Evolutionary conservation across 2,797 vertebrate species (phyloP).

Genomic region (Menidia menidia): DNA sequence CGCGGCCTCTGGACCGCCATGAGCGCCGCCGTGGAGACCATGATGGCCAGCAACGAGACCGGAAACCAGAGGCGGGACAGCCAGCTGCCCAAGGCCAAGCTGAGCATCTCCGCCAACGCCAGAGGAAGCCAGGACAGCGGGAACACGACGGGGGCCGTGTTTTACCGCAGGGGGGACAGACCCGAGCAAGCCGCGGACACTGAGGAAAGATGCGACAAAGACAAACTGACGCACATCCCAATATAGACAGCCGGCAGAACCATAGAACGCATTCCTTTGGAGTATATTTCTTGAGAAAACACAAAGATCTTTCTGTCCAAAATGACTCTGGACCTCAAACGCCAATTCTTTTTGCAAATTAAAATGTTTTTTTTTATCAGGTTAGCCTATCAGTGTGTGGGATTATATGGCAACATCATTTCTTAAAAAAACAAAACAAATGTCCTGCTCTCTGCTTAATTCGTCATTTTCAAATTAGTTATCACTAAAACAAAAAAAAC

Average conservation of each 20-base stretch:
- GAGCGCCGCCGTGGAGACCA: constrained; percentile 57
- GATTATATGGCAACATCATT: neutral
- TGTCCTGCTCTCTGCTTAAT: neutral
- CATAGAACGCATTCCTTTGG: neutral
- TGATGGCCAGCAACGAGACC: constrained; percentile 59
- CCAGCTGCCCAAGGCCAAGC: constrained; percentile 29
- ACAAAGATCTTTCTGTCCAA: neutral
- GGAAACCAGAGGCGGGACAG: constrained; percentile 47
- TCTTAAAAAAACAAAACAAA: too few species aligned
- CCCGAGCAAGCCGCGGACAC: constrained; percentile 55
- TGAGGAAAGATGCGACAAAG: constrained; percentile 14
- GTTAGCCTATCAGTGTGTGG: neutral
- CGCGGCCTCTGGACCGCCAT: constrained; percentile 55
- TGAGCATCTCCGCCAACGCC: constrained; percentile 40
- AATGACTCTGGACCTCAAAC: neutral
- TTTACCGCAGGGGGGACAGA: constrained; percentile 44
- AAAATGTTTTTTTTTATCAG: neutral
- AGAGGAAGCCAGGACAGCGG: constrained; percentile 68
- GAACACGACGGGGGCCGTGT: constrained; percentile 60
- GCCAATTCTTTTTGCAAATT: neutral
- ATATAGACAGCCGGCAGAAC: constrained; percentile 16
- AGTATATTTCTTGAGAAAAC: neutral
- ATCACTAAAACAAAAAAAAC: too few species aligned
- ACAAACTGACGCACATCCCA: constrained; percentile 61
- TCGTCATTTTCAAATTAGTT: neutral